Percentiles rank a stretch among this genome's conserved stretches.
These are phyloP conservation scores for Drosophila anomalata DNA, from an alignment of 2,888 invertebrate species.

Conservation along the genomic window DNA sequence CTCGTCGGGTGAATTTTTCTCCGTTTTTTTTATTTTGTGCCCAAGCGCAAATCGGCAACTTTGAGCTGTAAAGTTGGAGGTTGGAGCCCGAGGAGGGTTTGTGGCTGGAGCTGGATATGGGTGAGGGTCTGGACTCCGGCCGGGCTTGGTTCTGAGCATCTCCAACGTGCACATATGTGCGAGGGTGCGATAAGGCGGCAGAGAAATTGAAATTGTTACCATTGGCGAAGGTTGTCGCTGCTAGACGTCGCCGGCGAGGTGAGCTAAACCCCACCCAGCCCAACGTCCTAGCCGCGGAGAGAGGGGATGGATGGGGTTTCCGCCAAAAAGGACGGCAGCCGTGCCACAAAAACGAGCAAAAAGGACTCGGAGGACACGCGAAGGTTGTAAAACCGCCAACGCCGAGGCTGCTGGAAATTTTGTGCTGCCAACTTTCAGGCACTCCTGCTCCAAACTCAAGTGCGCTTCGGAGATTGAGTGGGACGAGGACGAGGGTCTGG, in stretches of 20 bases:
- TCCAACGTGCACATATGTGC: constrained; percentile 66
- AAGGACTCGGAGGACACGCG: constrained; percentile 54
- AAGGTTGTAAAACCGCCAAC: constrained; percentile 80
- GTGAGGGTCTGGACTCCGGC: constrained; percentile 34
- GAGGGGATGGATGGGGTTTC: constrained; percentile 1
- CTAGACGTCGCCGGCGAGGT: constrained; percentile 70
- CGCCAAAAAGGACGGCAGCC: constrained; percentile 34
- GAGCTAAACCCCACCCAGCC: constrained; percentile 51
- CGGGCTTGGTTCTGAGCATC: constrained; percentile 1
- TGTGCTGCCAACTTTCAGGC: constrained; percentile 72
- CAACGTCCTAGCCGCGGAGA: neutral
- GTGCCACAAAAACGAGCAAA: constrained; percentile 3
- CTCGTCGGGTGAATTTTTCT: constrained; percentile 23
- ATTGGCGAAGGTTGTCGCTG: constrained; percentile 78
- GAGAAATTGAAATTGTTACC: constrained; percentile 80
- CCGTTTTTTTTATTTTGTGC: constrained; percentile 53
- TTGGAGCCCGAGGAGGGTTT: constrained; percentile 43
- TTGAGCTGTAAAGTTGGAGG: constrained; percentile 69
- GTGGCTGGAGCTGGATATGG: constrained; percentile 27
- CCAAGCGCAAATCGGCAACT: constrained; percentile 77
- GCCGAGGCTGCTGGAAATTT: constrained; percentile 69
- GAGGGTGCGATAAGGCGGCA: constrained; percentile 78
- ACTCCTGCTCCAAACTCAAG: constrained; percentile 70
- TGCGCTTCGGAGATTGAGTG: constrained; percentile 71
- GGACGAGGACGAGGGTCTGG: neutral